Conservation (phyloP, 2,113 vertebrate species). For the Ageneiosus marmoratus region DNA sequence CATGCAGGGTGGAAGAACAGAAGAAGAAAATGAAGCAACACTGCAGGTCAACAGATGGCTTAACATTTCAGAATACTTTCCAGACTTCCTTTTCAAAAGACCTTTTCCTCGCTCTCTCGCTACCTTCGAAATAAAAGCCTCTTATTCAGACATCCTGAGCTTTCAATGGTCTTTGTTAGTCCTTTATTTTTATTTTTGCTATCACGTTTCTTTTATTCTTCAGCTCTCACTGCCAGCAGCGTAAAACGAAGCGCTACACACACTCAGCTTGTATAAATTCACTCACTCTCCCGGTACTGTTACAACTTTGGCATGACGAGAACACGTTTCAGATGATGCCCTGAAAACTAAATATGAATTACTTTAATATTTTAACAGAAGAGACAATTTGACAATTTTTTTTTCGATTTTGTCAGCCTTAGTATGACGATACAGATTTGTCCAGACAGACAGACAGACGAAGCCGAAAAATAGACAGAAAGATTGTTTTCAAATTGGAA, state of each 20-base stretch:
- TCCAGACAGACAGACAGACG: neutral
- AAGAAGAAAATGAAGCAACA: constrained; percentile 60
- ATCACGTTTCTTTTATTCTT: constrained; percentile 33
- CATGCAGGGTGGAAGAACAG: constrained; percentile 77
- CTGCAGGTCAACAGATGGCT: constrained; percentile 62
- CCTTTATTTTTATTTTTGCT: constrained; percentile 44
- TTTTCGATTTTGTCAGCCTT: neutral
- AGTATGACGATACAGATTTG: neutral
- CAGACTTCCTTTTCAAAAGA: constrained; percentile 54
- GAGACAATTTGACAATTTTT: neutral
- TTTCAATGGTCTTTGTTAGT: constrained; percentile 60
- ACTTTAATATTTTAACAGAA: neutral
- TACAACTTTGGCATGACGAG: constrained; percentile 70
- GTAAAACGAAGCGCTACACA: constrained; percentile 65
- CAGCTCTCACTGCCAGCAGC: constrained; percentile 62
- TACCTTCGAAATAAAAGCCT: constrained; percentile 49
- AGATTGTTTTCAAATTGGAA: neutral
- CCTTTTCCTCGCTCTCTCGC: neutral
- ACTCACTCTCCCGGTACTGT: constrained; percentile 41
- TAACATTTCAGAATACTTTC: constrained; percentile 63
- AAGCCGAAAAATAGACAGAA: neutral
- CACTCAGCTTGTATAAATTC: constrained; percentile 60
- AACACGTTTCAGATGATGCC: constrained; percentile 65
- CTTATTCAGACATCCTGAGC: constrained; percentile 56
- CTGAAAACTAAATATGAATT: constrained; percentile 59